These are phyloP conservation scores for Cerastis leucographa DNA, from an alignment of 2,888 invertebrate genomes.

Conservation along the genomic window DNA sequence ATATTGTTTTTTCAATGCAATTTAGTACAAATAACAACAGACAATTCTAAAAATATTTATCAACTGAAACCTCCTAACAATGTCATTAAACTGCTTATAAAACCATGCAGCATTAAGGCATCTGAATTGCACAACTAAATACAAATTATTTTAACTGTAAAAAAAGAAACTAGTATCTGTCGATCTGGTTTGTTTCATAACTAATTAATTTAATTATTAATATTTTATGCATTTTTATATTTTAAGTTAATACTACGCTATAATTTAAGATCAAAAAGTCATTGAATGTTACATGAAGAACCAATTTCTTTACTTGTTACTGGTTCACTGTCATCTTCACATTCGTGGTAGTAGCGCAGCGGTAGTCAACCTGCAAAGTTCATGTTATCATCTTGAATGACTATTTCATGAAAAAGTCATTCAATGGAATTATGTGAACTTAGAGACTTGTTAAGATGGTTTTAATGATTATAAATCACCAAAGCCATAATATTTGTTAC, in stretches of 20 bases:
- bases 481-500: no score
- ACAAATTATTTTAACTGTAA: constrained; percentile 2
- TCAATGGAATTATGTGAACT: no score
- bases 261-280: constrained; percentile 5
- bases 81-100: neutral
- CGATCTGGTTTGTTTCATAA: constrained; percentile 35
- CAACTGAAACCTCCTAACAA: neutral
- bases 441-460: no score
- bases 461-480: no score
- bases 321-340: neutral
- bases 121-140: constrained; percentile 28
- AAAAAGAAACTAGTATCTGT: neutral
- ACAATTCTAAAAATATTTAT: neutral
- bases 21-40: no score
- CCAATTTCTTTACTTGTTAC: neutral
- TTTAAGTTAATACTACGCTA: constrained; percentile 7
- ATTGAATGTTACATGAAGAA: neutral
- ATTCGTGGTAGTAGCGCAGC: neutral
- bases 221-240: constrained; percentile 26
- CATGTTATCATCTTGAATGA: no score
- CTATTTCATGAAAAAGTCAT: no score
- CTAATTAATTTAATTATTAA: constrained; percentile 6
- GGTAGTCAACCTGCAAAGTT: no score
- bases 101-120: neutral
- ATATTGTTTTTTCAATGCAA: neutral